Evolutionary conservation across 2,113 vertebrate species (phyloP).

Genomic region (Psilopogon haemacephalus): DNA sequence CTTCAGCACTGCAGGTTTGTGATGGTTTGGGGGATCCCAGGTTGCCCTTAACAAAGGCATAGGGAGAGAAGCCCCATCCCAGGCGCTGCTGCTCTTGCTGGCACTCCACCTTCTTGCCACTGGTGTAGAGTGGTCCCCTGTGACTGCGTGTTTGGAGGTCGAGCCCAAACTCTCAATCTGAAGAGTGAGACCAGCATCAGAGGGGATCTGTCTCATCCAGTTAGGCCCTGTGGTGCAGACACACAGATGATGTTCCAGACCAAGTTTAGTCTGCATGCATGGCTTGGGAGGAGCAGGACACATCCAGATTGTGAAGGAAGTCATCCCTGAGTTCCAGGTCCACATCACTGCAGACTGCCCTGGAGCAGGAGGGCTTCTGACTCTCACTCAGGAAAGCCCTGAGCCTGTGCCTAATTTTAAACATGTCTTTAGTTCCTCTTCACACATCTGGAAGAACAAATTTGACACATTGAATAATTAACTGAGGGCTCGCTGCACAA

Average conservation of each 20-base stretch:
- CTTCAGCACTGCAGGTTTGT: not conserved
- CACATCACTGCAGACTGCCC: not conserved
- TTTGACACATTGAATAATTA: conserved; percentile 21
- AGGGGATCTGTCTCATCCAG: not conserved
- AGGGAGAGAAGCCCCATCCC: no score
- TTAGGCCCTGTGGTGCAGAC: not conserved
- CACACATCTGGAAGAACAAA: conserved; percentile 23
- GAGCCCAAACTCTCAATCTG: not conserved
- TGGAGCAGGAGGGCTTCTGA: not conserved
- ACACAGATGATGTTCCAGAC: not conserved
- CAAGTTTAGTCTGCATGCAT: not conserved
- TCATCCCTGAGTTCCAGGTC: not conserved
- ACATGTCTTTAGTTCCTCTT: not conserved
- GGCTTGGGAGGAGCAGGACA: not conserved
- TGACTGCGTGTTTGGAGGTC: not conserved
- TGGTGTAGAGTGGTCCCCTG: not conserved
- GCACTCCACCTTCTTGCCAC: not conserved
- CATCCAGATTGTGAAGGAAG: not conserved
- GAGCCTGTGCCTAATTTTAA: conserved; percentile 30
- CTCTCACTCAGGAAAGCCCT: not conserved
- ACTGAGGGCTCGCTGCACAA: not conserved
- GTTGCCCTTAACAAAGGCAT: no score
- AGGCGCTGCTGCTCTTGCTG: not conserved
- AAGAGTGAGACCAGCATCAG: not conserved
- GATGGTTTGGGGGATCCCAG: no score